Percentiles rank a stretch among this genome's conserved stretches.
Evolutionary conservation across 2,888 invertebrate genomes (phyloP).

Genomic region (Eupithecia abbreviata): DNA sequence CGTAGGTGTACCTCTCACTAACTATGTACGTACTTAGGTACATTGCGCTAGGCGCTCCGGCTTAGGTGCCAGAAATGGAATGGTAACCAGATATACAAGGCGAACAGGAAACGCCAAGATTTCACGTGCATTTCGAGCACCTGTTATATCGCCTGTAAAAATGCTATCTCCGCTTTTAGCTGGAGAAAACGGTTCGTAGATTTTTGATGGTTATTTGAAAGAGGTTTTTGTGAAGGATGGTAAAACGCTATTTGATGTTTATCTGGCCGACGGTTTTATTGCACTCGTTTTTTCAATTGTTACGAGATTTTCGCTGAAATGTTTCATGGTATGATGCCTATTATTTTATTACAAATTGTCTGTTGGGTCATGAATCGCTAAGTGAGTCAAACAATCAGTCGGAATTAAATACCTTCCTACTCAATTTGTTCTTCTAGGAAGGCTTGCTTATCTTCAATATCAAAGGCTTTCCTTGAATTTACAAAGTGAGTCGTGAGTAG

Average conservation of each 20-base stretch:
- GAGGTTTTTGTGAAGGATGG: background rate
- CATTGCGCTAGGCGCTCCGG: constrained; percentile 17
- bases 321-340: background rate
- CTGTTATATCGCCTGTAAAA: constrained; percentile 24
- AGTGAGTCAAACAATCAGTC: background rate
- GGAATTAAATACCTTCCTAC: background rate
- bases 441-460: background rate
- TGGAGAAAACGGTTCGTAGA: constrained; percentile 10
- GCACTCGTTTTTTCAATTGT: background rate
- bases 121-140: constrained; percentile 26
- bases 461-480: background rate
- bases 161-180: constrained; percentile 16
- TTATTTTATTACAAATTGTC: background rate
- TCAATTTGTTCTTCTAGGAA: background rate
- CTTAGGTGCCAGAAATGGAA: constrained; percentile 25
- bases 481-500: background rate
- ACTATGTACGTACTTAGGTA: background rate
- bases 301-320: background rate
- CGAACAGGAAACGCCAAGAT: constrained; percentile 26
- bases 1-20: too few species aligned
- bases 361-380: background rate
- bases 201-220: constrained; percentile 17
- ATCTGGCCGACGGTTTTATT: constrained; percentile 4
- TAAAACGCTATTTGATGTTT: constrained; percentile 13
- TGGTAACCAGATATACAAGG: constrained; percentile 28